These are phyloP conservation scores for Geotrypetes seraphini DNA, from an alignment of 2,797 vertebrate genomes.

Conservation along the genomic window DNA sequence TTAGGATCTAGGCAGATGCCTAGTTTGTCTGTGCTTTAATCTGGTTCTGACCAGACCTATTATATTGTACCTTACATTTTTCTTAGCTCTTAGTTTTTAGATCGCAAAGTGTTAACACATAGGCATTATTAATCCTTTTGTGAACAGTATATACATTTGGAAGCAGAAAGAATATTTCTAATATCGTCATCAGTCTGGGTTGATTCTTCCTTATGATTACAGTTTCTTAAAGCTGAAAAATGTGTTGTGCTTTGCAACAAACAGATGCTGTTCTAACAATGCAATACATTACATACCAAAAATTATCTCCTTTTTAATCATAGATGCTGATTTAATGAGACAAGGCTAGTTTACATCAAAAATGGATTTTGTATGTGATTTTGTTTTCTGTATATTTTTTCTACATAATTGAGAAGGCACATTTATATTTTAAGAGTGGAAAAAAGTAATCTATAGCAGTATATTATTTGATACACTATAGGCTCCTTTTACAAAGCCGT, in stretches of 20 bases:
- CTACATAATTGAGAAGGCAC: constrained; percentile 73
- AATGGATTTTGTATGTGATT: constrained; percentile 93
- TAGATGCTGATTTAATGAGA: constrained; percentile 96
- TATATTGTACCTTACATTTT: constrained; percentile 28
- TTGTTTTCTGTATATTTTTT: constrained; percentile 69
- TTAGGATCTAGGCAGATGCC: too few relatives aligned
- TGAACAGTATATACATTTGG: constrained; percentile 26
- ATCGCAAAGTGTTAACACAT: constrained; percentile 33
- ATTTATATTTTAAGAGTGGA: constrained; percentile 32
- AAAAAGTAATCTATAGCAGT: constrained; percentile 28
- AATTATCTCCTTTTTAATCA: constrained; percentile 96
- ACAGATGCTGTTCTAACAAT: constrained; percentile 96
- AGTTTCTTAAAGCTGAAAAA: constrained; percentile 95
- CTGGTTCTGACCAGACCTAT: too few relatives aligned
- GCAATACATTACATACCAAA: constrained; percentile 94
- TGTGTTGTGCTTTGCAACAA: constrained; percentile 91
- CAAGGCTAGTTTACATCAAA: constrained; percentile 86
- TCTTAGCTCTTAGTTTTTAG: constrained; percentile 24
- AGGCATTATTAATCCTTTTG: constrained; percentile 39
- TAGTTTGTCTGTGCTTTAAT: too few relatives aligned
- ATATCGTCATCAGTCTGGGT: constrained; percentile 29
- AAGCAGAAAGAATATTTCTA: constrained; percentile 37
- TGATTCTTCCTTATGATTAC: constrained; percentile 78
- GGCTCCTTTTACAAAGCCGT: too few relatives aligned
- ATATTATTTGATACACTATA: constrained; percentile 25